Evolutionary conservation across 2,113 vertebrate genomes (phyloP).

Genomic region (Gallinago media): DNA sequence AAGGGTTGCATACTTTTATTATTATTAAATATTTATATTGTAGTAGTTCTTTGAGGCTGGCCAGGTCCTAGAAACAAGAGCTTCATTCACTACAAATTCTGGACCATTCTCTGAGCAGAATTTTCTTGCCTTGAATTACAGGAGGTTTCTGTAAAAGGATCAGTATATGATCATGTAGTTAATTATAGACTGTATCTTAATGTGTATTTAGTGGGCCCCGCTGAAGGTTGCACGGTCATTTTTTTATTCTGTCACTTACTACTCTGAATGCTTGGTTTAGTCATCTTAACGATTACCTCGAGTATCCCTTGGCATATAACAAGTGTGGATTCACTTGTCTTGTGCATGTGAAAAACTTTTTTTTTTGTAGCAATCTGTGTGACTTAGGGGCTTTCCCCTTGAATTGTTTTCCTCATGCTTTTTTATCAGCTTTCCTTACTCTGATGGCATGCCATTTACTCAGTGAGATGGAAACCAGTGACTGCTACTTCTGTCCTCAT

Average conservation of each 20-base stretch:
- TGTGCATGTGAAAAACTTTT: background rate
- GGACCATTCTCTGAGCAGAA: background rate
- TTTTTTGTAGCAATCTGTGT: background rate
- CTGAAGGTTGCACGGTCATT: background rate
- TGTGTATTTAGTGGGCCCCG: background rate
- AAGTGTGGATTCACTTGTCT: background rate
- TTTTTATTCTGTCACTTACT: background rate
- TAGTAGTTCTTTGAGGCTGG: conserved; percentile 35
- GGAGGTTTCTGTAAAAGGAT: background rate
- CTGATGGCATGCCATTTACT: background rate
- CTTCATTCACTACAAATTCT: conserved; percentile 36
- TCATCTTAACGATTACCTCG: background rate
- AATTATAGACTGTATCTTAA: background rate
- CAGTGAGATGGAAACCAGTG: background rate
- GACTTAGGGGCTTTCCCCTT: background rate
- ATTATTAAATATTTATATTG: conserved; percentile 58
- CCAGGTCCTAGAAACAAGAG: conserved; percentile 24
- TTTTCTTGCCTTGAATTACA: background rate
- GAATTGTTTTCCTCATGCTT: rapidly evolving
- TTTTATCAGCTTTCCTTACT: background rate
- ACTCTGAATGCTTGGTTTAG: background rate
- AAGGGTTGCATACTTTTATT: conserved; percentile 26
- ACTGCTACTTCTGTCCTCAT: background rate
- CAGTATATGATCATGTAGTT: background rate
- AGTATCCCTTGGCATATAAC: background rate